phyloP scores from a whole-genome alignment of 2,113 vertebrate genomes.

The Pituophis catenifer region DNA sequence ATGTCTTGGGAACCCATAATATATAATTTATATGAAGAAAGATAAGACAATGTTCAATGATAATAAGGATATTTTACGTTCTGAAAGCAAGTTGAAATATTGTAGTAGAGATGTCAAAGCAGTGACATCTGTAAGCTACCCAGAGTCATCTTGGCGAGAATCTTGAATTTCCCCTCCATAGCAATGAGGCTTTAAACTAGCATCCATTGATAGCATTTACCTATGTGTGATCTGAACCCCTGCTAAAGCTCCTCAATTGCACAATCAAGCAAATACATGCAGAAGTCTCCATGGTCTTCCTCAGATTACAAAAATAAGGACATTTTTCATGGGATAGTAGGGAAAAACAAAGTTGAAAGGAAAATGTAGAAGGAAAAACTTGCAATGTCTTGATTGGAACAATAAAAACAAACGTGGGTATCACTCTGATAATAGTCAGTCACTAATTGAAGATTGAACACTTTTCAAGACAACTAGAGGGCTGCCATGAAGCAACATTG shows the following conservation, averaged over 20 bases:
- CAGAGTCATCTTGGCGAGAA: background rate
- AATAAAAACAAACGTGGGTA: background rate
- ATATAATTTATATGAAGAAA: background rate
- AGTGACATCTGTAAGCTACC: background rate
- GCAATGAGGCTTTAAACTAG: background rate
- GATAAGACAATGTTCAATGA: background rate
- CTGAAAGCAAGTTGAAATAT: background rate
- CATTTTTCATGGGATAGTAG: too few species aligned
- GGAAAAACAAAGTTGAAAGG: background rate
- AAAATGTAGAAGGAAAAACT: background rate
- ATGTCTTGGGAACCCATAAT: background rate
- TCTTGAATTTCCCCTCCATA: background rate
- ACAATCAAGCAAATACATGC: background rate
- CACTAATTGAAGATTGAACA: background rate
- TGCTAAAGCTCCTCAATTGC: background rate
- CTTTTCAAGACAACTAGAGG: background rate
- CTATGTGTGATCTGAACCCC: background rate
- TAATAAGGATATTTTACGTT: background rate
- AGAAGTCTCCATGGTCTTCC: background rate
- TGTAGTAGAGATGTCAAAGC: background rate
- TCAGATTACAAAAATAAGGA: too few species aligned
- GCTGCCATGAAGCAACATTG: background rate
- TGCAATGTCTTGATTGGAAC: background rate
- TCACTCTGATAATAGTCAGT: background rate
- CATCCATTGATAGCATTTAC: background rate